phyloP scores from a whole-genome alignment of 2,888 invertebrate genomes.

The Drosophila suboccidentalis region DNA sequence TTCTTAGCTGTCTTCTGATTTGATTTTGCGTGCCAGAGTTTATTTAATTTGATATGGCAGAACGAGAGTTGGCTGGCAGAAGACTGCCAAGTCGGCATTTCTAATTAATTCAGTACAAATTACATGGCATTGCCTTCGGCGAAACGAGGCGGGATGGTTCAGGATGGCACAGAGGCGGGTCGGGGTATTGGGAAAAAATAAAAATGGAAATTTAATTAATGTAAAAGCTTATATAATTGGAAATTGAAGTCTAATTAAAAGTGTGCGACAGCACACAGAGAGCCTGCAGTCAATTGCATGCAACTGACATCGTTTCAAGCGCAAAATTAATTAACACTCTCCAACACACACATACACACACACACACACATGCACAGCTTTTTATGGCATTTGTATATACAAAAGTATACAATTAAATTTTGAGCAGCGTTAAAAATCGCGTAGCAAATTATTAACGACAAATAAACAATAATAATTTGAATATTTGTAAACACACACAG shows the following conservation, averaged over 20 bases:
- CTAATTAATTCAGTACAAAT: constrained; percentile 80
- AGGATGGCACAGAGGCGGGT: not conserved
- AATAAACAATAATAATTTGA: constrained; percentile 71
- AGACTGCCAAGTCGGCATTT: constrained; percentile 64
- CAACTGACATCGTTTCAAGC: constrained; percentile 73
- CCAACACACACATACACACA: constrained; percentile 43
- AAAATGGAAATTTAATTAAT: constrained; percentile 84
- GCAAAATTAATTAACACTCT: constrained; percentile 79
- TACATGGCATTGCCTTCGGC: constrained; percentile 52
- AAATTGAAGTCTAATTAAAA: constrained; percentile 78
- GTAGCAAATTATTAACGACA: constrained; percentile 69
- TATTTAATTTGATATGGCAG: constrained; percentile 56
- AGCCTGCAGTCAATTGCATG: constrained; percentile 65
- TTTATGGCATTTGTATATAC: constrained; percentile 38
- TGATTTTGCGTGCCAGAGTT: constrained; percentile 63
- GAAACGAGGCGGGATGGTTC: not conserved
- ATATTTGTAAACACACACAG: constrained; percentile 41
- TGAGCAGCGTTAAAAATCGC: constrained; percentile 55
- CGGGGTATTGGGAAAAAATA: constrained; percentile 30
- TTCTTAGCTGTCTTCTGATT: constrained; percentile 46
- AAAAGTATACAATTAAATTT: constrained; percentile 71
- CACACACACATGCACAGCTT: constrained; percentile 4
- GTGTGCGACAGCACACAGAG: constrained; percentile 54
- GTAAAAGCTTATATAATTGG: constrained; percentile 74
- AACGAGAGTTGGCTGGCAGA: constrained; percentile 4